Percentiles rank a stretch among this genome's conserved stretches.
Evolutionary conservation across 2,113 vertebrate genomes (phyloP).

Genomic region (Silurus glanis): DNA sequence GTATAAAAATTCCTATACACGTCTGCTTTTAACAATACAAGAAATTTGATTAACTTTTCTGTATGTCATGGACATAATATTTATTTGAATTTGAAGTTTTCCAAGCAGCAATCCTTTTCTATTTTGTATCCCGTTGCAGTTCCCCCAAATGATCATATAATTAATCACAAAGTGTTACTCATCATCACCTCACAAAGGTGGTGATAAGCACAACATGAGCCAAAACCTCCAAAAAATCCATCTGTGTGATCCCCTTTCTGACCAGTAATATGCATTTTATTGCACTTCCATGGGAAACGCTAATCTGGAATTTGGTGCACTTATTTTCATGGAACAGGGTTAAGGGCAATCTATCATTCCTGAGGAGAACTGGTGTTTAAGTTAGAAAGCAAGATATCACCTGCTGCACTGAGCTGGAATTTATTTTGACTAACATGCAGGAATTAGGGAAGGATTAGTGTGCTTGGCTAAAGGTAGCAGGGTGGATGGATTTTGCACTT

Average conservation of each 20-base stretch:
- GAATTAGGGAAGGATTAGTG: conserved; percentile 44
- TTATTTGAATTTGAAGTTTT: neutral
- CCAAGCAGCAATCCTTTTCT: neutral
- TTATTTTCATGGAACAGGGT: conserved; percentile 14
- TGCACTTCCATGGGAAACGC: conserved; percentile 30
- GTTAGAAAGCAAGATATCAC: conserved; percentile 23
- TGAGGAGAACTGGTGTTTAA: neutral
- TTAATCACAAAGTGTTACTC: neutral
- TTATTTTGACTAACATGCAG: conserved; percentile 22
- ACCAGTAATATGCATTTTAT: conserved; percentile 8
- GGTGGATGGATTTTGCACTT: conserved; percentile 45
- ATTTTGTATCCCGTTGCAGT: neutral
- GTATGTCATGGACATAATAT: neutral
- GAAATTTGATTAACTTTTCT: neutral
- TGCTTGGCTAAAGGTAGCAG: conserved; percentile 38
- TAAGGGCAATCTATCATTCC: conserved; percentile 42
- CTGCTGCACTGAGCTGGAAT: conserved; percentile 13
- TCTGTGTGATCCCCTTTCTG: conserved; percentile 1
- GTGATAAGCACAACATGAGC: neutral
- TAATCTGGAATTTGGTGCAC: conserved; percentile 7
- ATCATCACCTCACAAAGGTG: neutral
- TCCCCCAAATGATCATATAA: conserved; percentile 16
- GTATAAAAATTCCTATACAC: neutral
- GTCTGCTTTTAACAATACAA: neutral
- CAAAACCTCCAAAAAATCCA: neutral